Conservation (phyloP, 1,140 invertebrate species). For the Sweltsa coloradensis region DNA sequence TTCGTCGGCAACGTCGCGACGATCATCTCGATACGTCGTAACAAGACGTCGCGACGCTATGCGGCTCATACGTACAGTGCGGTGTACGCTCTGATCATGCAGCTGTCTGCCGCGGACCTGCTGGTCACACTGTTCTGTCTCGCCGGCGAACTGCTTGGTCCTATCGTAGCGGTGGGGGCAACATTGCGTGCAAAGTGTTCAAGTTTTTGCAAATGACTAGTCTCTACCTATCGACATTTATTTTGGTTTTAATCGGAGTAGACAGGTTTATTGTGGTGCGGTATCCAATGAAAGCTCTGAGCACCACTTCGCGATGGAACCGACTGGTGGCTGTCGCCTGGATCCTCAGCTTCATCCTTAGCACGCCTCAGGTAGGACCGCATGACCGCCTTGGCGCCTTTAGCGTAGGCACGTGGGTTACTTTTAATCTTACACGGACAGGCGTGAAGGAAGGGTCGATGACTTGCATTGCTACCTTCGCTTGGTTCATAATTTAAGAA, state of each 20-base stretch:
- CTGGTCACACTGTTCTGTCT: conserved; percentile 71
- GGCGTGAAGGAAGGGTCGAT: too few relatives aligned
- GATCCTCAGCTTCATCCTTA: conserved; percentile 54
- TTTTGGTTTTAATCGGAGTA: conserved; percentile 67
- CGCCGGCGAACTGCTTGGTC: conserved; percentile 64
- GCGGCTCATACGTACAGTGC: conserved; percentile 31
- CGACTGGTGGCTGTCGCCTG: conserved; percentile 50
- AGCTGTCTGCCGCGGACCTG: conserved; percentile 59
- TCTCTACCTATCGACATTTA: conserved; percentile 71
- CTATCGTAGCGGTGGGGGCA: conserved; percentile 67
- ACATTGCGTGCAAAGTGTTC: conserved; percentile 63
- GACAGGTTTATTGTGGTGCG: conserved; percentile 69
- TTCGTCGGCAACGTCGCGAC: conserved; percentile 60
- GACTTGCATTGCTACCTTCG: too few relatives aligned
- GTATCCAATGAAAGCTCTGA: conserved; percentile 64
- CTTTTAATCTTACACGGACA: too few relatives aligned
- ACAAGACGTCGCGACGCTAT: not conserved
- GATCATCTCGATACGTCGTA: conserved; percentile 56
- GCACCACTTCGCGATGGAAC: conserved; percentile 47
- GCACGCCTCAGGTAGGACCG: conserved; percentile 78
- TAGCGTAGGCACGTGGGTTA: too few relatives aligned
- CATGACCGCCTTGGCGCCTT: too few relatives aligned
- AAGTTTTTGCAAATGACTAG: conserved; percentile 74
- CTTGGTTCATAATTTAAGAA: too few relatives aligned
- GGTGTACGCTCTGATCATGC: conserved; percentile 64